A percentile compares a stretch with the other conserved stretches of the same genome.
Conservation (phyloP, 35 echinoderm and acorn worm species). For the Ptychodera flava region DNA sequence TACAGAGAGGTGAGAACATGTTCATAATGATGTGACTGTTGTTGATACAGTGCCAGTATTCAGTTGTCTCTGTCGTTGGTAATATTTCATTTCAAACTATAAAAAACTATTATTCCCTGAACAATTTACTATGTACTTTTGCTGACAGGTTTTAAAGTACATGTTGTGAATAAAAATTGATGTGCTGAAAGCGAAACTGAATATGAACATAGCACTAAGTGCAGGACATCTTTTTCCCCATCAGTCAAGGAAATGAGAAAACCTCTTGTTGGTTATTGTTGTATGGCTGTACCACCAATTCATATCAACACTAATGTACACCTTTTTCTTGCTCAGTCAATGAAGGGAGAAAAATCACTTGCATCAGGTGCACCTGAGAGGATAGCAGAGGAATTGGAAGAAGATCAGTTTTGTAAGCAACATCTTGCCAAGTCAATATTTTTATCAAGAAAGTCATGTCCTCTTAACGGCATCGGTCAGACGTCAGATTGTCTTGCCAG, state of each 20-base stretch:
- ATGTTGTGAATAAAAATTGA: background rate
- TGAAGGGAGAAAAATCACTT: constrained; percentile 68
- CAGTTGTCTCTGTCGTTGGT: background rate
- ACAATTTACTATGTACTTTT: background rate
- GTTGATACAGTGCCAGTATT: background rate
- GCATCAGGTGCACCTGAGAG: background rate
- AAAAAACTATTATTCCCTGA: background rate
- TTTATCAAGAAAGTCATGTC: no score
- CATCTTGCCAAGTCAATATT: no score
- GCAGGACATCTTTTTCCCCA: background rate
- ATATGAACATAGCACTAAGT: background rate
- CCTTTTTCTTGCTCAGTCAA: constrained; percentile 51
- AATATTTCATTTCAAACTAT: background rate
- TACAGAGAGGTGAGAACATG: constrained; percentile 86
- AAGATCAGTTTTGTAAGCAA: background rate
- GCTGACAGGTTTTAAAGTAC: background rate
- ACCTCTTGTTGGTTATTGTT: background rate
- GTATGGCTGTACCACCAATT: background rate
- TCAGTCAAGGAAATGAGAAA: background rate
- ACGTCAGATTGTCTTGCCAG: no score
- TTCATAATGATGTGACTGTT: background rate
- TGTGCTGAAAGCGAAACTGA: background rate
- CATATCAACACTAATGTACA: background rate
- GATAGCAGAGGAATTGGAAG: background rate
- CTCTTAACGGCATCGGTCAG: no score